phyloP scores from a whole-genome alignment of 2,888 invertebrate genomes.

The Tipula vernalis region DNA sequence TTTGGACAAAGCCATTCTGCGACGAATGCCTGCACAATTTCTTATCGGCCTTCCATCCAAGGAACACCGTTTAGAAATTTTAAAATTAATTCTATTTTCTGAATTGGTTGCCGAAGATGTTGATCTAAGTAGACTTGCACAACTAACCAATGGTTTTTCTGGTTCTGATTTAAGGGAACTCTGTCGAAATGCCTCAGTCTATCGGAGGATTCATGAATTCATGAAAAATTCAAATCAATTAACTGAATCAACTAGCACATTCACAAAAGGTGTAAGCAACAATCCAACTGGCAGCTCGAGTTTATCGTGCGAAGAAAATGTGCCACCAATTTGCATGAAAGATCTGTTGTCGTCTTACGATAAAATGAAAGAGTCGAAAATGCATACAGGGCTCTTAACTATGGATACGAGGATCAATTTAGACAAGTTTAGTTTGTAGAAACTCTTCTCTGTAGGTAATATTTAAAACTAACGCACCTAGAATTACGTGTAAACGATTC shows the following conservation, averaged over 20 bases:
- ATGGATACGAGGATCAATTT: background rate
- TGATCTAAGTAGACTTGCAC: constrained; percentile 54
- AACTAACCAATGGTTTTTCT: constrained; percentile 72
- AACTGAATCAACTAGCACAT: constrained; percentile 11
- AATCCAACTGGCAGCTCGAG: background rate
- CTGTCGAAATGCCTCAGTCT: constrained; percentile 83
- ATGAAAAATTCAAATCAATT: constrained; percentile 26
- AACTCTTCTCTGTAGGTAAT: background rate
- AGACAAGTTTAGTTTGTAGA: background rate
- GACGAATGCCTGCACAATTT: constrained; percentile 91
- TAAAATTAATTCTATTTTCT: constrained; percentile 58
- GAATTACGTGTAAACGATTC: background rate
- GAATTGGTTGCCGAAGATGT: constrained; percentile 62
- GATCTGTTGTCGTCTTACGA: constrained; percentile 58
- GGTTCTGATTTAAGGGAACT: constrained; percentile 86
- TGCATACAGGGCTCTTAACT: constrained; percentile 31
- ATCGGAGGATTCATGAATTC: constrained; percentile 68
- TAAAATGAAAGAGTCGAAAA: constrained; percentile 66
- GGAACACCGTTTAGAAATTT: constrained; percentile 56
- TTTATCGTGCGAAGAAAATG: constrained; percentile 39
- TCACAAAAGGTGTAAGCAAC: background rate
- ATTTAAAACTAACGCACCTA: background rate
- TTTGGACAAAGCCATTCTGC: constrained; percentile 84
- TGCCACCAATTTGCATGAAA: constrained; percentile 73
- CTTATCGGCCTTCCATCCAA: constrained; percentile 69